Evolutionary conservation across 53 echinoderm and acorn worm species (phyloP), one percentile per base, ranked within the genome.

Genomic region (Apostichopus leukothele): DNA sequence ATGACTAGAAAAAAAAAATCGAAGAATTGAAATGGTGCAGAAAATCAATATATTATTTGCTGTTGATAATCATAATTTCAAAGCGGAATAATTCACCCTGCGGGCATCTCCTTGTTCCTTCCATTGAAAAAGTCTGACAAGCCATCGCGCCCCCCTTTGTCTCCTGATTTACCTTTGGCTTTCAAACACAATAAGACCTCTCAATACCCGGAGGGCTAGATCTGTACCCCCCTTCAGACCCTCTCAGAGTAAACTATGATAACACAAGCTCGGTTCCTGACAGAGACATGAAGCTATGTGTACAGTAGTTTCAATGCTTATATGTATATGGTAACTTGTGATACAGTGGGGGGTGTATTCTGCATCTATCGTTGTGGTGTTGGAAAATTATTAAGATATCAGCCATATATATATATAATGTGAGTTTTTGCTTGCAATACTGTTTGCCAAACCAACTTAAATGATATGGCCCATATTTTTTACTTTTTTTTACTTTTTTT

Each of bases 21-120:
- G 7, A 7, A 63, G 51, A 79, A 51, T 52, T 79, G 51, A 79
- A 79, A 79, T 79, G 53, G 79, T 50, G 50, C 79, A 79, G 79
- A 79, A 79, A 79, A 79, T 79, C 79, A 79, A 79, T 51, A 52
- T 79, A 79, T 53, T 79, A 18, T 79, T 79, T 52, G 79, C 79
- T 53, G 51, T 75, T 53, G 39, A 39, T 39, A 39, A 39, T 39
- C 53, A 79, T 52, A 79, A 53, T 79, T 79, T 79, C 18, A 52
- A 79, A 52, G 39, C 39, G 39, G 16, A 16, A 52, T 19, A 52
- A 79, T 51, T 19, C 8, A 53, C 52, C 79, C 79, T 53, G 50
- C 19, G 79, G 79, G 5, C 79, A 79, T 79, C 50, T 39, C 79
- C 50, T 53, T 19, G 50, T 79, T 63, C 50, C 79, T 51, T 51